These are phyloP conservation scores for Endotricha flammealis DNA, from an alignment of 2,888 invertebrate species.

Conservation along the genomic window DNA sequence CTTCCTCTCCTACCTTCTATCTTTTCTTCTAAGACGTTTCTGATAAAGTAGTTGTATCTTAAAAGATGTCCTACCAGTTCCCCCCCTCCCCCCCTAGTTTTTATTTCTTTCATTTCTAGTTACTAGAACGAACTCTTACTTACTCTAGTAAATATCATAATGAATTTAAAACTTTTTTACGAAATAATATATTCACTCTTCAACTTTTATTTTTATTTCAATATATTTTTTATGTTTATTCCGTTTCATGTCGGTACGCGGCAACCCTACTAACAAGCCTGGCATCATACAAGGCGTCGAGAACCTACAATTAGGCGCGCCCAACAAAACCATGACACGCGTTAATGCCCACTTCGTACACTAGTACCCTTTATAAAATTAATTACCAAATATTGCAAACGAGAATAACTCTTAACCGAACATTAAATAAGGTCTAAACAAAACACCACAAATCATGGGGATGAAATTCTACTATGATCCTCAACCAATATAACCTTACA, in stretches of 20 bases:
- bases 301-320: conserved; percentile 72
- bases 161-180: no score
- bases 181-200: no score
- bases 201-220: no score
- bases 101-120: no score
- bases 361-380: conserved; percentile 46
- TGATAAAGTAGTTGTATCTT: no score
- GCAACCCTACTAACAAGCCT: conserved; percentile 52
- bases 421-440: conserved; percentile 2
- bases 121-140: no score
- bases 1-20: no score
- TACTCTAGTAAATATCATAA: no score
- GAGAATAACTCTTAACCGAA: conserved; percentile 27
- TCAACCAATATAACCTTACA: conserved; percentile 28
- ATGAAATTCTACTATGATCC: conserved; percentile 42
- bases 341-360: conserved; percentile 67
- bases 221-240: no score
- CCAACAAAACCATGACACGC: conserved; percentile 53
- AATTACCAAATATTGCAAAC: conserved; percentile 17
- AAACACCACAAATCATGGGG: conserved; percentile 27
- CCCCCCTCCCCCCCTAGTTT: no score
- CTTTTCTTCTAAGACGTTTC: no score
- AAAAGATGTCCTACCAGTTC: no score
- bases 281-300: conserved; percentile 64
- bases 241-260: conserved; percentile 9